Conservation (phyloP, 2,888 invertebrate genomes). For the Caenorhabditis sp. region DNA sequence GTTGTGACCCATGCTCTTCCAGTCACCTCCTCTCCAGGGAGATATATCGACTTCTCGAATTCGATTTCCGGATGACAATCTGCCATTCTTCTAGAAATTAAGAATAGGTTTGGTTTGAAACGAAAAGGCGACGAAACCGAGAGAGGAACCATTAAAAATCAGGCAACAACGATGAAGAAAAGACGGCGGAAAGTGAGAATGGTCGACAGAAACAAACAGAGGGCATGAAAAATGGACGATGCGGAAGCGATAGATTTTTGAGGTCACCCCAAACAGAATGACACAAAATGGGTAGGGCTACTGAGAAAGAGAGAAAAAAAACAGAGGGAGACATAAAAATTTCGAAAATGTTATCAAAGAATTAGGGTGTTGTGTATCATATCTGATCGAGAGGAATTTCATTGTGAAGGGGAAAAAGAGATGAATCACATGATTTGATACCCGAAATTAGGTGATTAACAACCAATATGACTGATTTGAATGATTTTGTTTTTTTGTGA, state of each 20-base stretch:
- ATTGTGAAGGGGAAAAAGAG: background rate
- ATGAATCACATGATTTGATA: conserved; percentile 25
- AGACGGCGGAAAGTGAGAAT: conserved; percentile 11
- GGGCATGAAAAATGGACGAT: conserved; percentile 10
- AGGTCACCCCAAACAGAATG: conserved; percentile 13
- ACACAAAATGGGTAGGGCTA: conserved; percentile 15
- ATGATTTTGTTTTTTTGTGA: too few relatives aligned
- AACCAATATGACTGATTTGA: background rate
- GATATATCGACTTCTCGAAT: conserved; percentile 38
- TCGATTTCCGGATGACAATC: conserved; percentile 23
- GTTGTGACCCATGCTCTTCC: conserved; percentile 32
- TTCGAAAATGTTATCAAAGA: conserved; percentile 33
- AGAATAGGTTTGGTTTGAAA: background rate
- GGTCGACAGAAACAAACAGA: conserved; percentile 4
- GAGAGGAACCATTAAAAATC: conserved; percentile 9
- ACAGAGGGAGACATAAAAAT: background rate
- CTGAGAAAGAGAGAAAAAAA: conserved; percentile 1
- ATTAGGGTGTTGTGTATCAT: conserved; percentile 18
- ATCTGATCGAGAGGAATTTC: conserved; percentile 13
- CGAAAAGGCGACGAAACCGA: background rate
- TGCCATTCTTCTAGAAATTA: background rate
- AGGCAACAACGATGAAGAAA: background rate
- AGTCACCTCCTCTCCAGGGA: conserved; percentile 52
- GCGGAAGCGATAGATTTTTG: conserved; percentile 28
- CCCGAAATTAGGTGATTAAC: conserved; percentile 25